These are phyloP conservation scores for Eupristina koningsbergeri DNA, from an alignment of 1,140 invertebrate species.

Conservation along the genomic window DNA sequence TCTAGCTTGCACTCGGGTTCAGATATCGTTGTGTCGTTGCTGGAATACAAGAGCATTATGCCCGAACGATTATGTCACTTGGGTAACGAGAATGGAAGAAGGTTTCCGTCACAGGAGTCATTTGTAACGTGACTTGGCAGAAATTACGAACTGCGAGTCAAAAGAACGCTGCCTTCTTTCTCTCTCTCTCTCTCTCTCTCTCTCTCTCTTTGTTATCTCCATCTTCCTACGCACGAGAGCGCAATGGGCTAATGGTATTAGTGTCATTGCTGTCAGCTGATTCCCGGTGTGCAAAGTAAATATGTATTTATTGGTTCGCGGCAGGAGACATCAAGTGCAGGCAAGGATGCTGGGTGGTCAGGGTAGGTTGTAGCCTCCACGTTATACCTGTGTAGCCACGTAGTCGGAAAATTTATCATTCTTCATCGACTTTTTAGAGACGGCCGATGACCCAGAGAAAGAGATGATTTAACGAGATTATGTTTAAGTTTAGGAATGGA, in stretches of 20 bases:
- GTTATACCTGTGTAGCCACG: background rate
- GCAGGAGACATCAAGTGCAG: slow-evolving; percentile 34
- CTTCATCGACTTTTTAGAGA: slow-evolving; percentile 13
- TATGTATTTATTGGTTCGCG: slow-evolving; percentile 67
- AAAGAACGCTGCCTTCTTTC: slow-evolving; percentile 20
- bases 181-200: background rate
- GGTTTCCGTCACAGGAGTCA: slow-evolving; percentile 58
- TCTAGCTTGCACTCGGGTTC: slow-evolving; percentile 30
- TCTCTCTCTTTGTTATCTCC: background rate
- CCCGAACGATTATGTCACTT: slow-evolving; percentile 68
- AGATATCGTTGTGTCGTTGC: slow-evolving; percentile 35
- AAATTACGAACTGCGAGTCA: slow-evolving; percentile 64
- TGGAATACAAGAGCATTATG: slow-evolving; percentile 52
- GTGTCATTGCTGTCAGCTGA: slow-evolving; percentile 63
- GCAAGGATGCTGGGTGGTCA: too few relatives aligned
- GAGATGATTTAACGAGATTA: background rate
- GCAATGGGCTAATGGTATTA: slow-evolving; percentile 63
- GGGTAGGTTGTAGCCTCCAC: too few relatives aligned
- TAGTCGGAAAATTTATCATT: slow-evolving; percentile 32
- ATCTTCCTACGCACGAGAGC: slow-evolving; percentile 17
- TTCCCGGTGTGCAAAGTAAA: slow-evolving; percentile 60
- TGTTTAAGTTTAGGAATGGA: slow-evolving; percentile 2
- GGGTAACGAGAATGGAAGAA: slow-evolving; percentile 66
- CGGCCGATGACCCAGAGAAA: background rate
- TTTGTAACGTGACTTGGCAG: slow-evolving; percentile 70